These are phyloP conservation scores for Cantharis lateralis DNA, from an alignment of 2,888 invertebrate species.

Conservation along the genomic window DNA sequence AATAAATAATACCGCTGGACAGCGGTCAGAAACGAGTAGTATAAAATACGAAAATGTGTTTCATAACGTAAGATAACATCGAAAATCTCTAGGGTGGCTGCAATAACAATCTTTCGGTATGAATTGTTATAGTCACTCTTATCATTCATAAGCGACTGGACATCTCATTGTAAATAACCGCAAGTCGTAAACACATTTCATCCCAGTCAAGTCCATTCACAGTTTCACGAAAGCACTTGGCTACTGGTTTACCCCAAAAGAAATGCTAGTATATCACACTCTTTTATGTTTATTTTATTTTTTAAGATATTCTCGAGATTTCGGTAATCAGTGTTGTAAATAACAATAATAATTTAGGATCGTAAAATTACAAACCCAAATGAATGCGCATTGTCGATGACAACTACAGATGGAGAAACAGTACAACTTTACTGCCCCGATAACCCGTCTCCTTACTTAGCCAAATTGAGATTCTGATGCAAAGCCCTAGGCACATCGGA, in stretches of 20 bases:
- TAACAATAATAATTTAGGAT: slow-evolving; percentile 1
- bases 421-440: slow-evolving; percentile 43
- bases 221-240: slow-evolving; percentile 37
- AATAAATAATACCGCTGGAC: slow-evolving; percentile 16
- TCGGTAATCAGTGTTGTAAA: background rate
- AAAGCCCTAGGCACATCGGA: slow-evolving; percentile 42
- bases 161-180: slow-evolving; percentile 43
- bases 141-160: slow-evolving; percentile 42
- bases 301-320: background rate
- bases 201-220: slow-evolving; percentile 39
- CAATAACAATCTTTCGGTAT: slow-evolving; percentile 47
- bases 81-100: slow-evolving; percentile 48
- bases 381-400: slow-evolving; percentile 43
- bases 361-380: slow-evolving; percentile 43
- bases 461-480: slow-evolving; percentile 43
- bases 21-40: slow-evolving; percentile 30
- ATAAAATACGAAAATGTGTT: slow-evolving; percentile 52
- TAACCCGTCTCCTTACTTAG: slow-evolving; percentile 43
- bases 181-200: slow-evolving; percentile 43
- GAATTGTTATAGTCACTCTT: slow-evolving; percentile 41
- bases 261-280: slow-evolving; percentile 16
- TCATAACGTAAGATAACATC: slow-evolving; percentile 50
- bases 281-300: background rate
- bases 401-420: slow-evolving; percentile 39
- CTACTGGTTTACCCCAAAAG: slow-evolving; percentile 35